phyloP scores from a whole-genome alignment of 2,113 vertebrate genomes.

The Tor tambroides region DNA sequence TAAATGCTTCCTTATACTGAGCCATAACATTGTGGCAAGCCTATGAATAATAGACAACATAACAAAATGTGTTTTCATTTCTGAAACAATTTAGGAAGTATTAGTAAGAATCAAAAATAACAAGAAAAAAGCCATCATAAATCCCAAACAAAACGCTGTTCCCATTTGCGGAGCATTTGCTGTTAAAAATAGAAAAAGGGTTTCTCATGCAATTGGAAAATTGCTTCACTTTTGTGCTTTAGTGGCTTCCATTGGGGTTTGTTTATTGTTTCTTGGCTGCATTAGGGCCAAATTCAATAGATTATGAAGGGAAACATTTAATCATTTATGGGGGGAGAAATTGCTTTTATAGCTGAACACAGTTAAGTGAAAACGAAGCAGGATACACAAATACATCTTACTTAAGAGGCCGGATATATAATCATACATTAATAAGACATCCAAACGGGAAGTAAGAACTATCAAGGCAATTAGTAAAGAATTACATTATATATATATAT shows the following conservation, averaged over 20 bases:
- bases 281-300: constrained; percentile 26
- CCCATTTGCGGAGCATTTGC: background rate
- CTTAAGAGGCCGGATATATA: constrained; percentile 8
- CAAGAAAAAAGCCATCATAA: constrained; percentile 1
- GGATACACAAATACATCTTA: background rate
- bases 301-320: constrained; percentile 7
- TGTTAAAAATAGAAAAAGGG: constrained; percentile 9
- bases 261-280: constrained; percentile 19
- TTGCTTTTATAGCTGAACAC: constrained; percentile 29
- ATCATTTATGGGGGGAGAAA: background rate
- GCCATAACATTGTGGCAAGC: constrained; percentile 3
- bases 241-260: constrained; percentile 13
- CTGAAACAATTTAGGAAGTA: background rate
- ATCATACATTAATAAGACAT: background rate
- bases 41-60: constrained; percentile 12
- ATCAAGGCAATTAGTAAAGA: background rate
- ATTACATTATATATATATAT: background rate
- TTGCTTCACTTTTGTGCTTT: background rate
- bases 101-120: background rate
- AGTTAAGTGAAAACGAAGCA: constrained; percentile 9
- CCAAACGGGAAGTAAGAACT: background rate
- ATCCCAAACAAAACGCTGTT: background rate
- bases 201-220: background rate
- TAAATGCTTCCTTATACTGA: background rate
- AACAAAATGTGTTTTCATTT: constrained; percentile 16